Evolutionary conservation across 2,797 vertebrate genomes (phyloP).

Genomic region (Anabacerthia variegaticeps): DNA sequence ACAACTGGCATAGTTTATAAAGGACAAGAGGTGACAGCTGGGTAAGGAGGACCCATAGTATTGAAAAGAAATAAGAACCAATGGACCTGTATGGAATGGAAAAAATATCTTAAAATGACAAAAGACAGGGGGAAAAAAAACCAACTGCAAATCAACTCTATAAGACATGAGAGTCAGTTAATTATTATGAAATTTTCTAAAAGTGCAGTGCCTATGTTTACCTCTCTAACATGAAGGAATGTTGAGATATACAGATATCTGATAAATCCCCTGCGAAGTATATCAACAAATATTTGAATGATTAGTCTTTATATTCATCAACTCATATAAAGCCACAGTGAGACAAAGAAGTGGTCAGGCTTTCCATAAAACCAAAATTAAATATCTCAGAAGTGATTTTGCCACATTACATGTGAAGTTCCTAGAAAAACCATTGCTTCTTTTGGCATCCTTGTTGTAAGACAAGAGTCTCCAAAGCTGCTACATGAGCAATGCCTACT

Average conservation of each 20-base stretch:
- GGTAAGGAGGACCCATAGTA: not conserved
- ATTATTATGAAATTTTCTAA: not conserved
- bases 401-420: not conserved
- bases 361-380: not conserved
- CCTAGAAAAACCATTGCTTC: not conserved
- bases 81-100: not conserved
- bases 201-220: not conserved
- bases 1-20: not conserved
- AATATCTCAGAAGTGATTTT: not conserved
- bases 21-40: not conserved
- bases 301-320: not conserved
- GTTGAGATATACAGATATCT: not conserved
- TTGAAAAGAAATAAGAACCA: not conserved
- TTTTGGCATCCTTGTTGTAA: not conserved
- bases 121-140: not conserved
- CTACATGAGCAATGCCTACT: not conserved
- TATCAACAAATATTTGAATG: not conserved
- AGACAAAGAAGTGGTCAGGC: not conserved
- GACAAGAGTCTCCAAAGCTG: not conserved
- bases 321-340: not conserved
- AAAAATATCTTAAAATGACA: not conserved
- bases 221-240: not conserved
- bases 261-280: not conserved
- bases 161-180: not conserved
- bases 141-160: not conserved